Conservation (phyloP, 2,113 vertebrate genomes). For the Pedetes capensis region DNA sequence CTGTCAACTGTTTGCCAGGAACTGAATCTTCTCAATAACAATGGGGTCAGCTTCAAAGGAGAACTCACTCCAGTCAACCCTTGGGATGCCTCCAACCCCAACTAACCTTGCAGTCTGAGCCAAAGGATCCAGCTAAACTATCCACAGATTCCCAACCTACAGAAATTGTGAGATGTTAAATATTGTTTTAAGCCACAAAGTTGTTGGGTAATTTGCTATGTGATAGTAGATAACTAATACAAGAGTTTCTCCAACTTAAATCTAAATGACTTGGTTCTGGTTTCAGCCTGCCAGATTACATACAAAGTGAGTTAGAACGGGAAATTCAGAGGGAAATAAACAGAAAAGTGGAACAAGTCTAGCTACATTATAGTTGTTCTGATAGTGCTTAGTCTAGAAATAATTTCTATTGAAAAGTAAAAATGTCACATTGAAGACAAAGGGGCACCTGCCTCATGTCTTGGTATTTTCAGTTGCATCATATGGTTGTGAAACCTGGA, state of each 20-base stretch:
- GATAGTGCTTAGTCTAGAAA: not conserved
- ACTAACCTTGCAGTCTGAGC: not conserved
- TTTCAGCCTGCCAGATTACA: not conserved
- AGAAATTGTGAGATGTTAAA: not conserved
- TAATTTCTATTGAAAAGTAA: no score
- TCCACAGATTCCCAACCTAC: not conserved
- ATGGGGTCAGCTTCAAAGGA: not conserved
- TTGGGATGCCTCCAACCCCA: not conserved
- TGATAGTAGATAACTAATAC: not conserved
- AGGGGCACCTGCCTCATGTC: no score
- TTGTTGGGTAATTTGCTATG: not conserved
- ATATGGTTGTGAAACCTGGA: no score
- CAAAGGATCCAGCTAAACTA: not conserved
- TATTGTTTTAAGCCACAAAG: not conserved
- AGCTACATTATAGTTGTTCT: not conserved
- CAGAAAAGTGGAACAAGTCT: not conserved
- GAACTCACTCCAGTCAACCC: not conserved
- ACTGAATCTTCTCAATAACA: not conserved
- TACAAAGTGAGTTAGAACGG: not conserved
- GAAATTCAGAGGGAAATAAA: not conserved
- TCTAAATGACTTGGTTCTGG: not conserved
- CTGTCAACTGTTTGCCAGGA: not conserved
- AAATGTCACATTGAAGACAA: no score
- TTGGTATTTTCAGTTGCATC: no score
- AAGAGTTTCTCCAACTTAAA: not conserved